phyloP scores from a whole-genome alignment of 2,888 invertebrate species.

The Cylloceria caligata region DNA sequence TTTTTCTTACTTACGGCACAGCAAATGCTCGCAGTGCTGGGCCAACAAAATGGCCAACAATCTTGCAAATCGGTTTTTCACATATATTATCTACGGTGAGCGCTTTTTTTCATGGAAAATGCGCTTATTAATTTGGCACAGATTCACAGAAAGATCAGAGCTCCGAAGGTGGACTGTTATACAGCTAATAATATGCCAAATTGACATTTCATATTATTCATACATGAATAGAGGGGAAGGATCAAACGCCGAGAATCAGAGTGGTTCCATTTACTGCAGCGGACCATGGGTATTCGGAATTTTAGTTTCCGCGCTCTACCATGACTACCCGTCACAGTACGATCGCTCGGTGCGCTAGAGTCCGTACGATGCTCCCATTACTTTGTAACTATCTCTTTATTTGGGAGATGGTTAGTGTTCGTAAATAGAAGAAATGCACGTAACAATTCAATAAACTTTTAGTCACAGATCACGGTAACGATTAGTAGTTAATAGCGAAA shows the following conservation, averaged over 20 bases:
- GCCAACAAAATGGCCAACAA: background rate
- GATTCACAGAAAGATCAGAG: background rate
- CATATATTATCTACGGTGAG: background rate
- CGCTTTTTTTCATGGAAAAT: background rate
- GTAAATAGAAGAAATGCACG: too few species aligned
- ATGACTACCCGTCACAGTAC: too few species aligned
- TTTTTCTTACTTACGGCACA: constrained; percentile 12
- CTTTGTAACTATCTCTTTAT: too few species aligned
- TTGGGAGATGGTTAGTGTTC: too few species aligned
- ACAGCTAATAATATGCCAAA: background rate
- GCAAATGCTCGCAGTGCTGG: background rate
- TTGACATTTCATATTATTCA: background rate
- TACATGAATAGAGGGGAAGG: too few species aligned
- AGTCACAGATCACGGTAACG: too few species aligned
- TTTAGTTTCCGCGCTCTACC: background rate
- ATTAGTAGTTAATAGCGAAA: too few species aligned
- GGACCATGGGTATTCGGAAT: background rate
- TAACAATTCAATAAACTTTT: too few species aligned
- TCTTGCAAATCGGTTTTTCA: background rate
- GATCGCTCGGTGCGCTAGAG: background rate
- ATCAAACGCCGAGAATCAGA: background rate
- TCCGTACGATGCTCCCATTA: constrained; percentile 12
- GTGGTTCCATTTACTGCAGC: background rate
- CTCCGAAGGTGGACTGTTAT: background rate
- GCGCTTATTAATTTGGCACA: too few species aligned